phyloP scores from a whole-genome alignment of 2,113 vertebrate species.

The Nanorana parkeri region DNA sequence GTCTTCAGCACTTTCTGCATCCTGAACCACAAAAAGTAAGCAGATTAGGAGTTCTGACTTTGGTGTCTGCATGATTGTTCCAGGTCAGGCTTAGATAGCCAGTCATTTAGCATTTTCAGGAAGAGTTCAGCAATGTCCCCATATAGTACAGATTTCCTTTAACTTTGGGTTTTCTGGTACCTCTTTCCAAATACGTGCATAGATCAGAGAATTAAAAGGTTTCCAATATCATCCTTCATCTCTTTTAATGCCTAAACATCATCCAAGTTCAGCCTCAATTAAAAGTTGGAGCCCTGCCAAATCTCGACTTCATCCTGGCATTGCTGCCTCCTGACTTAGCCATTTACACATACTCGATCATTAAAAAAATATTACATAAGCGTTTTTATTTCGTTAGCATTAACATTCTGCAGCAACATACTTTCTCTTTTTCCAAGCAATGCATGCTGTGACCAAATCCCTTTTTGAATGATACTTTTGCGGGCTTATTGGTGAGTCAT shows the following conservation, averaged over 20 bases:
- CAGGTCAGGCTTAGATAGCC: too few relatives aligned
- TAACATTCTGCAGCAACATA: neutral
- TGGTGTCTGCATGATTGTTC: too few relatives aligned
- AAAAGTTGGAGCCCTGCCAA: constrained; percentile 27
- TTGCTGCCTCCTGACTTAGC: neutral
- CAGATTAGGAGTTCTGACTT: too few relatives aligned
- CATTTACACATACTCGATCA: neutral
- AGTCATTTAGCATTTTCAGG: too few relatives aligned
- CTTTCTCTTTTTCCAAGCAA: neutral
- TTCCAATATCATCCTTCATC: constrained; percentile 5
- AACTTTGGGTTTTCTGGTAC: neutral
- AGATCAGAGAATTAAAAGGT: neutral
- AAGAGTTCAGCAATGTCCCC: too few relatives aligned
- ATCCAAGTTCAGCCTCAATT: constrained; percentile 30
- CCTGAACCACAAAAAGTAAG: too few relatives aligned
- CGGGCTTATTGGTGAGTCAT: constrained; percentile 9
- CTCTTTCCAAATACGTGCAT: neutral
- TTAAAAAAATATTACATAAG: neutral
- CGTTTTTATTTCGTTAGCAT: neutral
- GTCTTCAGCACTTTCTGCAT: too few relatives aligned
- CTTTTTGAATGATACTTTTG: constrained; percentile 1
- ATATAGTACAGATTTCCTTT: too few relatives aligned
- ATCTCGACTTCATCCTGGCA: neutral
- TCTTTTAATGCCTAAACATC: constrained; percentile 29
- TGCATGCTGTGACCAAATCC: neutral